A percentile compares a stretch with the other conserved stretches of the same genome.
Evolutionary conservation across 2,113 vertebrate genomes (phyloP).

Genomic region (Procavia capensis): DNA sequence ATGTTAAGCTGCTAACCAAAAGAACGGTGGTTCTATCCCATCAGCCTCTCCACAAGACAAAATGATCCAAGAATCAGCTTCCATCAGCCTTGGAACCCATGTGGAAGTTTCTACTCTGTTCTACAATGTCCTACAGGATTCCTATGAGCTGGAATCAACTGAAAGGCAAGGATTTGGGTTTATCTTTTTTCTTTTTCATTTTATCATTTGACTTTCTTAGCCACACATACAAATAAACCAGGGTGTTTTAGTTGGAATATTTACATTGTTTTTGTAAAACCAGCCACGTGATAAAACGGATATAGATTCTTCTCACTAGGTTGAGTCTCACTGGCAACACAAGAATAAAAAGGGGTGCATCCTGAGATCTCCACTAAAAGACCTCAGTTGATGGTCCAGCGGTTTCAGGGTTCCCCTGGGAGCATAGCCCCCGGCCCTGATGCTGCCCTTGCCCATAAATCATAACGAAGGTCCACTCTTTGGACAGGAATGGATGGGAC

Average conservation of each 20-base stretch:
- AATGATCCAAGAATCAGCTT: not conserved
- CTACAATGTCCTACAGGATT: not conserved
- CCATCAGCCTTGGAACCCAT: not conserved
- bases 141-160: not conserved
- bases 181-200: not conserved
- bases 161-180: not conserved
- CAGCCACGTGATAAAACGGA: not conserved
- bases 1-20: not conserved
- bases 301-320: conserved; percentile 31
- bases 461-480: too few relatives aligned
- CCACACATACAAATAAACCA: not conserved
- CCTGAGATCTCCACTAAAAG: too few relatives aligned
- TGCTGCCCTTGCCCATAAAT: too few relatives aligned
- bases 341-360: too few relatives aligned
- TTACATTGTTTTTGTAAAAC: conserved; percentile 3
- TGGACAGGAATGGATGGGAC: too few relatives aligned
- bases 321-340: too few relatives aligned
- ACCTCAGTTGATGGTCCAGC: too few relatives aligned
- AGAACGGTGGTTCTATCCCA: too few relatives aligned
- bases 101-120: not conserved
- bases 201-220: conserved; percentile 3
- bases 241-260: not conserved
- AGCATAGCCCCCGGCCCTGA: too few relatives aligned
- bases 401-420: too few relatives aligned
- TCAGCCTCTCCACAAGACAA: not conserved